These are phyloP conservation scores for Oryzias woworae DNA, from an alignment of 2,113 vertebrate species.

Conservation along the genomic window DNA sequence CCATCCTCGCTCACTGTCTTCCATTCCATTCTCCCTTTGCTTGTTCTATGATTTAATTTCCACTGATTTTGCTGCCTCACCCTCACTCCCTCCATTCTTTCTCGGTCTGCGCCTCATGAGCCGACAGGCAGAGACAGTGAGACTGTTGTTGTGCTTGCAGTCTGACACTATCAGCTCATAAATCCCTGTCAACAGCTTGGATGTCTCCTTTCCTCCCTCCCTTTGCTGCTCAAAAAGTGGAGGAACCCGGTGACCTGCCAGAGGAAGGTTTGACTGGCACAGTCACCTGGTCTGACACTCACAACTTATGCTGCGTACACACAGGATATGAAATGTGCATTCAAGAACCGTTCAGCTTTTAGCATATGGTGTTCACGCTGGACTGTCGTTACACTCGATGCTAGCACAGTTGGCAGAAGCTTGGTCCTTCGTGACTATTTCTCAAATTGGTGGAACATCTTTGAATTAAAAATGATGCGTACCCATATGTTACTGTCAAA, in stretches of 20 bases:
- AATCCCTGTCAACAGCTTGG: constrained; percentile 77
- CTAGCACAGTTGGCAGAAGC: too few relatives aligned
- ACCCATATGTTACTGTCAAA: too few relatives aligned
- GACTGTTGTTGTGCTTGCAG: constrained; percentile 75
- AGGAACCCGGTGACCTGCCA: constrained; percentile 72
- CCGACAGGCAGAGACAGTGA: constrained; percentile 70
- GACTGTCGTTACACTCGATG: too few relatives aligned
- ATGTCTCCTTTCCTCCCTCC: constrained; percentile 62
- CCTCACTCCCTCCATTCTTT: constrained; percentile 33
- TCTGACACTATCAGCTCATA: constrained; percentile 79
- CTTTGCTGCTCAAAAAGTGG: constrained; percentile 49
- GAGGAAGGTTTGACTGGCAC: constrained; percentile 44
- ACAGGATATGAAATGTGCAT: too few relatives aligned
- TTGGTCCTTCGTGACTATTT: too few relatives aligned
- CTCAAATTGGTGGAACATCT: too few relatives aligned
- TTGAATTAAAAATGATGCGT: too few relatives aligned
- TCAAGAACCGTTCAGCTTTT: too few relatives aligned
- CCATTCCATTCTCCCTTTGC: constrained; percentile 14
- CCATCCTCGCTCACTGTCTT: constrained; percentile 8
- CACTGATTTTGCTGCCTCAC: constrained; percentile 59
- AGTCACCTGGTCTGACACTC: constrained; percentile 23
- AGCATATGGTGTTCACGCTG: too few relatives aligned
- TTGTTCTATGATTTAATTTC: background rate
- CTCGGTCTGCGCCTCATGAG: constrained; percentile 48
- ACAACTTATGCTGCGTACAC: background rate